Evolutionary conservation across 2,888 invertebrate species (phyloP).

Genomic region (Harpagoxenus sublaevis): DNA sequence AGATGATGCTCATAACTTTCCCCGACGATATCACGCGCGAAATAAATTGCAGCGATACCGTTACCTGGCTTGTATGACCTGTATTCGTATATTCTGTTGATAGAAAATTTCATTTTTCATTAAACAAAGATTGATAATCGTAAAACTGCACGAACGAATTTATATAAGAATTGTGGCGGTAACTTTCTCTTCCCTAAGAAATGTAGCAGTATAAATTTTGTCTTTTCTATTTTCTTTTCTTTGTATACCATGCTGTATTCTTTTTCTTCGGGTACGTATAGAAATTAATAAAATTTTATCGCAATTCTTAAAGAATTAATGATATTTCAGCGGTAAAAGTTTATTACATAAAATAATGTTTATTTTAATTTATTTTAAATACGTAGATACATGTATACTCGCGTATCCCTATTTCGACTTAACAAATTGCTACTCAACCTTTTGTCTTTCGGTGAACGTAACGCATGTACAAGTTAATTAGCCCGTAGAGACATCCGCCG

Average conservation of each 20-base stretch:
- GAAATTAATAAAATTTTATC: not conserved
- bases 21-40: not conserved
- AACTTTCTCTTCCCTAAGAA: not conserved
- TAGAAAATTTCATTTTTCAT: constrained; percentile 6
- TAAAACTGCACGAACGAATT: not conserved
- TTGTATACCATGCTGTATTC: not conserved
- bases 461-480: constrained; percentile 30
- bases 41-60: constrained; percentile 6
- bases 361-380: not conserved
- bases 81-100: constrained; percentile 42
- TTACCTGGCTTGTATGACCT: not conserved
- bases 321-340: not conserved
- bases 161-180: not conserved
- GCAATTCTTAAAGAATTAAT: not conserved
- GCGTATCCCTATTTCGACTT: not conserved
- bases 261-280: too few species aligned
- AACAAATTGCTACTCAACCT: constrained; percentile 16
- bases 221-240: not conserved
- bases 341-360: not conserved
- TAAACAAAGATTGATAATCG: not conserved
- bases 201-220: not conserved
- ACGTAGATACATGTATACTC: not conserved
- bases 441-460: not conserved
- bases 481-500: constrained; percentile 26
- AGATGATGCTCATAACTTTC: constrained; percentile 46